Base-by-base conservation (phyloP, 2,113 vertebrate species). In the Alligator mississippiensis region DNA sequence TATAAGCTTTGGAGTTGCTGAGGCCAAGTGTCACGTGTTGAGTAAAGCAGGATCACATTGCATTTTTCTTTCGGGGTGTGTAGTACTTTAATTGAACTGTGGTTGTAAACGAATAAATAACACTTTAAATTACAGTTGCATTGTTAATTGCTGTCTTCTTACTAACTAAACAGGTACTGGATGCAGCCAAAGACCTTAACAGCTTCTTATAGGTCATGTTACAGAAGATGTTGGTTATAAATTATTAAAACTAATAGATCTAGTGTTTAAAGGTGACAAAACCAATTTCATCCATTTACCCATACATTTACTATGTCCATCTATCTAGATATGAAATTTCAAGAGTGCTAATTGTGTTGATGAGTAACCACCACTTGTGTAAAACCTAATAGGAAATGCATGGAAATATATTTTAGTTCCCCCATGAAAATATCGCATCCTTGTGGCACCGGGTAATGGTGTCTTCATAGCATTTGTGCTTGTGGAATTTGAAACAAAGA, bases 391-490 rank as follows among this genome's bases (percentile, higher is more conserved):
- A 76, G 68, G 90, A 87, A 94, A 87, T 4, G 1, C 59, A 47
- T 59, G 75, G 64, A 15, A 72, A 80, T 11, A 47, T 9, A 11
- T 78, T 92, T 62, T 80, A 75, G 24, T 87, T 80, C 82, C 93
- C 90, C 93, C 86, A 95, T 60, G 57, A 87, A 89, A 89, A 92
- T 28, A 68, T 95, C 83, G 95, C 82, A n/a, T 86, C 15, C 80
- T 86, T 66, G 82, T 64, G 72, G 19, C 1, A 5, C 88, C 89
- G 70, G 47, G 86, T 88, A 75, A 84, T 57, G 76, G 19, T 78
- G 58, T 84, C 80, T 90, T 90, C 83, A 92, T 92, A 84, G 80
- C 80, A 94, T 86, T 84, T 86, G 61, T 82, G 57, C 83, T 95
- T 88, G 62, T 9, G 2, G 62, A 62, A 88, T 15, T 90, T 55